Evolutionary conservation across 1,140 invertebrate genomes (phyloP).

Genomic region (Apis mellifera): DNA sequence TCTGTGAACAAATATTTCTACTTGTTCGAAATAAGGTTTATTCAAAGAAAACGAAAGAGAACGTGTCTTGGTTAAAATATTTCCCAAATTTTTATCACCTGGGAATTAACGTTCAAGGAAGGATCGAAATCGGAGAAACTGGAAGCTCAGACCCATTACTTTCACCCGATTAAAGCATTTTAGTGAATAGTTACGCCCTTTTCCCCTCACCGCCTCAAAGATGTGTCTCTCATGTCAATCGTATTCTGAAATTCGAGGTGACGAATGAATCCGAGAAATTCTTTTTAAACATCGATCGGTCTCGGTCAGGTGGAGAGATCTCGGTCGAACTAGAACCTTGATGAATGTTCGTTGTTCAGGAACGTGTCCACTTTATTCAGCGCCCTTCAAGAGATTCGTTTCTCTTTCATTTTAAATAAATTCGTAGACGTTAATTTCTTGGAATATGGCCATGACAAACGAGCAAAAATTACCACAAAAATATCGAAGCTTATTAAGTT

Average conservation of each 20-base stretch:
- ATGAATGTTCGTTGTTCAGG: background rate
- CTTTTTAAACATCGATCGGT: conserved; percentile 56
- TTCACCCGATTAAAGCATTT: conserved; percentile 8
- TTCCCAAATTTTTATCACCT: background rate
- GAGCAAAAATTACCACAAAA: too few relatives aligned
- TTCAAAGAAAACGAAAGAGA: conserved; percentile 38
- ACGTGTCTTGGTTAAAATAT: conserved; percentile 41
- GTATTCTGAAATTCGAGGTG: conserved; percentile 41
- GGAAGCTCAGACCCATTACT: background rate
- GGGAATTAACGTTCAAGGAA: background rate
- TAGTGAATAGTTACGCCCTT: conserved; percentile 5
- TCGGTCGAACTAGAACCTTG: background rate
- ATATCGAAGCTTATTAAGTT: too few relatives aligned
- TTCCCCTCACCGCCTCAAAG: background rate
- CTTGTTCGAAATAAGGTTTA: background rate
- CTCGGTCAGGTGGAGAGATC: conserved; percentile 57
- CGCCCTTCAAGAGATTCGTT: background rate
- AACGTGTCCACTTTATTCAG: background rate
- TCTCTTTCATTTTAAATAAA: too few relatives aligned
- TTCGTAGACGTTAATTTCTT: too few relatives aligned
- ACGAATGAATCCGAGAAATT: conserved; percentile 57
- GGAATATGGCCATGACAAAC: too few relatives aligned
- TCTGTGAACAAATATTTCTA: conserved; percentile 38
- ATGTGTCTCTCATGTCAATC: conserved; percentile 24
- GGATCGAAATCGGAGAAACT: background rate